A percentile compares a stretch with the other conserved stretches of the same genome.
Conservation (phyloP, 2,888 invertebrate species). For the Calameuta idolon region DNA sequence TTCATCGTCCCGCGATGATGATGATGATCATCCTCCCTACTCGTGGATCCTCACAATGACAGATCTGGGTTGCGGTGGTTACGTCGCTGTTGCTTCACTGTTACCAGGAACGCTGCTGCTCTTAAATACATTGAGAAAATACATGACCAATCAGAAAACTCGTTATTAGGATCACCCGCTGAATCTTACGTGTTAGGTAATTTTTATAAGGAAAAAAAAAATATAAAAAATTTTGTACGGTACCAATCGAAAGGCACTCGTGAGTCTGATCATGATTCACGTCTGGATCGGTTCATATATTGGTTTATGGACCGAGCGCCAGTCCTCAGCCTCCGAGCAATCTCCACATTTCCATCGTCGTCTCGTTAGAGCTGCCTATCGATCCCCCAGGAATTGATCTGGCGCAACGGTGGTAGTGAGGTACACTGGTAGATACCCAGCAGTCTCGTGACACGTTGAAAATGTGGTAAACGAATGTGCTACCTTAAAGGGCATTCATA, state of each 20-base stretch:
- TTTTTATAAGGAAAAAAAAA: not conserved
- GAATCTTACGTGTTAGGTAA: not conserved
- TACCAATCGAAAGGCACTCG: not conserved
- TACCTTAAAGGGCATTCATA: slow-evolving; percentile 47
- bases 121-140: not conserved
- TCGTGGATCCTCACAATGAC: slow-evolving; percentile 37
- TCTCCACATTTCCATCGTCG: slow-evolving; percentile 44
- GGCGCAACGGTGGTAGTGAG: not conserved
- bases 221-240: not conserved
- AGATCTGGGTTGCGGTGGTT: slow-evolving; percentile 55
- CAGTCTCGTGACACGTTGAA: slow-evolving; percentile 34
- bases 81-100: slow-evolving; percentile 35
- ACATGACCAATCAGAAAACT: not conserved
- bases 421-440: not conserved
- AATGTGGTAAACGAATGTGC: slow-evolving; percentile 45
- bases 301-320: slow-evolving; percentile 1
- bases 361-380: slow-evolving; percentile 50
- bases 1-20: not conserved
- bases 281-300: not conserved
- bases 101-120: slow-evolving; percentile 8
- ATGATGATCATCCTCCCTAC: slow-evolving; percentile 10
- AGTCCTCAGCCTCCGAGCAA: not conserved
- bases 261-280: not conserved
- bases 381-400: not conserved
- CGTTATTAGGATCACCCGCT: not conserved